phyloP scores from a whole-genome alignment of 2,888 invertebrate genomes.

The Cephus pygmeus region DNA sequence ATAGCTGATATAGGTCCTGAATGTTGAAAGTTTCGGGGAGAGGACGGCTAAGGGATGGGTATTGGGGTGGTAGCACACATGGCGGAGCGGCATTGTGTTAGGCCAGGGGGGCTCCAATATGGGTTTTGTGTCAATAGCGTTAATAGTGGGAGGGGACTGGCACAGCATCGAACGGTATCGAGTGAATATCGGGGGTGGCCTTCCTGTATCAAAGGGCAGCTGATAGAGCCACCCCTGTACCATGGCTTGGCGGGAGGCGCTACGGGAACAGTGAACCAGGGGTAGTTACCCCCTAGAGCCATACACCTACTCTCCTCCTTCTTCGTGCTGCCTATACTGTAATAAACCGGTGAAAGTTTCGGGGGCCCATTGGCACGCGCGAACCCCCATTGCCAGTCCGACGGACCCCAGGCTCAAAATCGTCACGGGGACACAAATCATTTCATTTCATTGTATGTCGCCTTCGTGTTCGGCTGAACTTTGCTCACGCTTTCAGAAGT shows the following conservation, averaged over 20 bases:
- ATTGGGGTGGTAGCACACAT: slow-evolving; percentile 30
- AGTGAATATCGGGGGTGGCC: slow-evolving; percentile 54
- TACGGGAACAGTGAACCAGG: slow-evolving; percentile 19
- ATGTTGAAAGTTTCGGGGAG: background rate
- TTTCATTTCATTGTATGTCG: slow-evolving; percentile 50
- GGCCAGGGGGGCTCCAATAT: slow-evolving; percentile 42
- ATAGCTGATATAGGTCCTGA: background rate
- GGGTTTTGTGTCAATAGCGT: slow-evolving; percentile 56
- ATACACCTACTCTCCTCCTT: slow-evolving; percentile 10
- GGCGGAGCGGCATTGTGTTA: slow-evolving; percentile 40
- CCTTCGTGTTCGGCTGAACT: slow-evolving; percentile 23
- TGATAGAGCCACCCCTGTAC: slow-evolving; percentile 49
- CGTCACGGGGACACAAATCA: slow-evolving; percentile 58
- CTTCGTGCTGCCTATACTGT: slow-evolving; percentile 23
- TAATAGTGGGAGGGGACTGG: slow-evolving; percentile 59
- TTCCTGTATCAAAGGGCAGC: slow-evolving; percentile 52
- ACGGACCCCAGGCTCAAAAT: slow-evolving; percentile 47
- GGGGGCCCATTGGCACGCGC: slow-evolving; percentile 60
- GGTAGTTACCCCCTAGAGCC: slow-evolving; percentile 28
- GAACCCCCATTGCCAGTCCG: slow-evolving; percentile 32
- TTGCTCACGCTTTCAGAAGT: slow-evolving; percentile 35
- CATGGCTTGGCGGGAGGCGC: slow-evolving; percentile 28
- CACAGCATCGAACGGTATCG: slow-evolving; percentile 26
- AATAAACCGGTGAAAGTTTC: slow-evolving; percentile 60
- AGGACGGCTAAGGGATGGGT: background rate